Evolutionary conservation across 2,888 invertebrate species (phyloP).

Genomic region (Drosophila algonquin): DNA sequence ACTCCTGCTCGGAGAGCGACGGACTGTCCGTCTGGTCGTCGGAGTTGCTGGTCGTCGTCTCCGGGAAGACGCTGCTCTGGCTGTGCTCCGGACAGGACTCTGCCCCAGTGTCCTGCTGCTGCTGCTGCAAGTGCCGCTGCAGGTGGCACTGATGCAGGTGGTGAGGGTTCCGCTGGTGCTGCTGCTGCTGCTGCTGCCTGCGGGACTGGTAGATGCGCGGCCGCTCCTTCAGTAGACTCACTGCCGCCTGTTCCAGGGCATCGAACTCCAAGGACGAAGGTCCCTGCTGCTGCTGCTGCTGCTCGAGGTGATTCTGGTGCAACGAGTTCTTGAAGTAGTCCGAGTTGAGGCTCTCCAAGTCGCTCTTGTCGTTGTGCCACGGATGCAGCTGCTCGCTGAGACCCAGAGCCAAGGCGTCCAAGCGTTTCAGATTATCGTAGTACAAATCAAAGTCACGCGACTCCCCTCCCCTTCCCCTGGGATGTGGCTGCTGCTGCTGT

Average conservation of each 20-base stretch:
- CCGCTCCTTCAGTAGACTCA: constrained; percentile 69
- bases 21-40: constrained; percentile 83
- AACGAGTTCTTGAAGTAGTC: constrained; percentile 84
- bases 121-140: constrained; percentile 45
- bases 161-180: constrained; percentile 32
- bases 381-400: constrained; percentile 79
- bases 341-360: constrained; percentile 84
- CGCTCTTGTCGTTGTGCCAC: constrained; percentile 84
- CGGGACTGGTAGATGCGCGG: constrained; percentile 81
- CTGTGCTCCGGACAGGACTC: constrained; percentile 83
- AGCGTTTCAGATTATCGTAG: constrained; percentile 83
- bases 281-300: constrained; percentile 52
- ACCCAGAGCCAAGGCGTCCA: constrained; percentile 80
- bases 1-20: constrained; percentile 82
- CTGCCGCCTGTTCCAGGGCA: constrained; percentile 70
- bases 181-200: constrained; percentile 52
- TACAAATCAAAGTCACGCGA: constrained; percentile 83
- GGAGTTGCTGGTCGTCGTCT: constrained; percentile 83
- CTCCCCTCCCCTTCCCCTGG: constrained; percentile 39
- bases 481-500: constrained; percentile 44
- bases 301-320: constrained; percentile 79
- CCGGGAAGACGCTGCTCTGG: constrained; percentile 83
- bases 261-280: constrained; percentile 74
- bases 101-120: constrained; percentile 41
- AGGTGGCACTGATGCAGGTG: constrained; percentile 38